phyloP scores from a whole-genome alignment of 1,140 invertebrate species.

The Anadara kagoshimensis region DNA sequence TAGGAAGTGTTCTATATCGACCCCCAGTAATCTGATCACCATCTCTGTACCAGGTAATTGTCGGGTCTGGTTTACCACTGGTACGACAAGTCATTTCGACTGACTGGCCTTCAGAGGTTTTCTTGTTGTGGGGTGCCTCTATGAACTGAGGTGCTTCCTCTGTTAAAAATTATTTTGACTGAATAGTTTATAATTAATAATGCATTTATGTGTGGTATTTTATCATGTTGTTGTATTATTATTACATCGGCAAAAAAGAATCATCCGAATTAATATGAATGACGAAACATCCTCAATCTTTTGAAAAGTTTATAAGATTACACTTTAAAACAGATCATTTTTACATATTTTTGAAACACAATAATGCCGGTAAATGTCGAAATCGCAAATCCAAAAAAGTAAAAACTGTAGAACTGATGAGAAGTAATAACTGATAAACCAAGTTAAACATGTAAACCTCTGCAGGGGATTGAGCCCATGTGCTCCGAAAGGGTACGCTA shows the following conservation, averaged over 20 bases:
- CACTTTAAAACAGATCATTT: no score
- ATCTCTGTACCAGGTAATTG: constrained; percentile 94
- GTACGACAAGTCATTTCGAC: constrained; percentile 92
- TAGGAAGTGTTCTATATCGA: constrained; percentile 81
- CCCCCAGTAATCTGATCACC: constrained; percentile 89
- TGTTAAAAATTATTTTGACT: constrained; percentile 30
- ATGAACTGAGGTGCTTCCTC: constrained; percentile 90
- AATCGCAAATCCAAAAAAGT: no score
- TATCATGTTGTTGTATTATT: neutral
- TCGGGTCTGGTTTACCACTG: constrained; percentile 94
- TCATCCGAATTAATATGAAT: neutral
- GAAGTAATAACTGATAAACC: no score
- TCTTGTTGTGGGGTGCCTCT: constrained; percentile 84
- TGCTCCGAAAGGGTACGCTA: no score
- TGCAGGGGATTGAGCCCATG: no score
- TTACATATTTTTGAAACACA: no score
- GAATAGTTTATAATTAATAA: neutral
- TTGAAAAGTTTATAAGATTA: no score
- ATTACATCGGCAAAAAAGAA: neutral
- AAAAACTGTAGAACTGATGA: no score
- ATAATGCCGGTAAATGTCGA: no score
- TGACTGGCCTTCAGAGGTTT: constrained; percentile 85
- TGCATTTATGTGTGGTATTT: neutral
- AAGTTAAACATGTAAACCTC: no score
- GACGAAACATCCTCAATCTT: neutral